Base-by-base conservation (phyloP, 2,888 invertebrate genomes). In the Thelaira solivaga region DNA sequence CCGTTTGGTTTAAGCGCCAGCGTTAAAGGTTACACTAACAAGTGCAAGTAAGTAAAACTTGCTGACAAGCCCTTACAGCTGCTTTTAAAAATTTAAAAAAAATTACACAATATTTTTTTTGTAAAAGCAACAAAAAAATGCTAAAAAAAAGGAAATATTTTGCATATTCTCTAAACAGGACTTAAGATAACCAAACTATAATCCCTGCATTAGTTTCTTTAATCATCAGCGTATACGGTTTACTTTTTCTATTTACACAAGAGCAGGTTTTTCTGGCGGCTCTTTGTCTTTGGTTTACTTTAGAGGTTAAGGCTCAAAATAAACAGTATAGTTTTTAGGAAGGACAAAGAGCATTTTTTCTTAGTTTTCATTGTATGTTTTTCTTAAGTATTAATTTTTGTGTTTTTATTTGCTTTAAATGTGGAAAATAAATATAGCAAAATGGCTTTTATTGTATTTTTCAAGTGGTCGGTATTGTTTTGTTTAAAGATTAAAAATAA, bases 1-100 rank as follows among this genome's bases (percentile, higher is more conserved):
- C 62, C 62, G n/a, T 55, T 78, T 64, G 61, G n/a, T 34, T 36
- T 64, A 77, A 75, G 67, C 77, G 74, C 76, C 76, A 77, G 76
- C 55, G 51, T 65, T 34, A n/a, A 11, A 65, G 64, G 59, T 64
- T 24, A 59, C 31, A 41, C n/a, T n/a, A n/a, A 45, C 67, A 73
- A 79, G 79, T 79, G 79, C 36, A 75, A 68, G n/a, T n/a, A n/a
- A n/a, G n/a, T n/a, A n/a, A n/a, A n/a, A n/a, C n/a, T n/a, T n/a
- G n/a, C n/a, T n/a, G n/a, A n/a, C n/a, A n/a, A n/a, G n/a, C 4
- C 2, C 11, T 20, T 24, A 41, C 22, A 13, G 6, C 6, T 57
- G 39, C 13, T 18, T 57, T 57, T 5, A 39, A 47, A 16, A 31
- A 41, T 10, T 10, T 0, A 10, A 51, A 68, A 64, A 53, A 47